A percentile compares a stretch with the other conserved stretches of the same genome.
phyloP scores from a whole-genome alignment of 2,797 vertebrate genomes.

The Momotus momota region DNA sequence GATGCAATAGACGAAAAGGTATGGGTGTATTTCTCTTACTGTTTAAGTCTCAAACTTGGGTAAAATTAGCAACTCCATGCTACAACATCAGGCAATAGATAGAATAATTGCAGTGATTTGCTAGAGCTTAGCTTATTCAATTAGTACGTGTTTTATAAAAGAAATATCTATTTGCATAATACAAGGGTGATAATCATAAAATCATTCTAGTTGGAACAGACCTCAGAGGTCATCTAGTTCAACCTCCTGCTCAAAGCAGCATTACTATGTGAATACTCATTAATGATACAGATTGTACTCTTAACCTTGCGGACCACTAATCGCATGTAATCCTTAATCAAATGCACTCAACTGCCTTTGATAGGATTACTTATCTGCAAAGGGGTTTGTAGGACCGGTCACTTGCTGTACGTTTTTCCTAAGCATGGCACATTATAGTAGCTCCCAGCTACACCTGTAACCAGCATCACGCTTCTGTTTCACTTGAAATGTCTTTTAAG shows the following conservation, averaged over 20 bases:
- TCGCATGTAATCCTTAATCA: constrained; percentile 33
- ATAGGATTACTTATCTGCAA: constrained; percentile 46
- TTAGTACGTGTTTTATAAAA: background rate
- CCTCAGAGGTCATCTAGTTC: background rate
- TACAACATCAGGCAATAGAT: background rate
- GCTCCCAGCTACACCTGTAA: background rate
- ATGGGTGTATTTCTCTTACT: background rate
- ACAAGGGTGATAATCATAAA: background rate
- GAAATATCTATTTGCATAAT: background rate
- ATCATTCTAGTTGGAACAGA: background rate
- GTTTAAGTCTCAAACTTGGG: background rate
- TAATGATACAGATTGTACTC: background rate
- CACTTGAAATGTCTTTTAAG: background rate
- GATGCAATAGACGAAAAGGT: background rate
- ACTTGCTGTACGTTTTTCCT: background rate
- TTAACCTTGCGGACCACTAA: constrained; percentile 32
- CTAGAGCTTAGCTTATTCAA: background rate
- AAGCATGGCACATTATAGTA: background rate
- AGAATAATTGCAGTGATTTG: background rate
- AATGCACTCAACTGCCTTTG: constrained; percentile 47
- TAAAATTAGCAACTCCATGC: background rate
- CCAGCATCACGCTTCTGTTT: background rate
- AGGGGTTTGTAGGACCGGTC: background rate
- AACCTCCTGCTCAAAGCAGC: constrained; percentile 1
- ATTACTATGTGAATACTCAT: background rate